Evolutionary conservation across 2,113 vertebrate species (phyloP).

Genomic region (Thalassarche chlororhynchos): DNA sequence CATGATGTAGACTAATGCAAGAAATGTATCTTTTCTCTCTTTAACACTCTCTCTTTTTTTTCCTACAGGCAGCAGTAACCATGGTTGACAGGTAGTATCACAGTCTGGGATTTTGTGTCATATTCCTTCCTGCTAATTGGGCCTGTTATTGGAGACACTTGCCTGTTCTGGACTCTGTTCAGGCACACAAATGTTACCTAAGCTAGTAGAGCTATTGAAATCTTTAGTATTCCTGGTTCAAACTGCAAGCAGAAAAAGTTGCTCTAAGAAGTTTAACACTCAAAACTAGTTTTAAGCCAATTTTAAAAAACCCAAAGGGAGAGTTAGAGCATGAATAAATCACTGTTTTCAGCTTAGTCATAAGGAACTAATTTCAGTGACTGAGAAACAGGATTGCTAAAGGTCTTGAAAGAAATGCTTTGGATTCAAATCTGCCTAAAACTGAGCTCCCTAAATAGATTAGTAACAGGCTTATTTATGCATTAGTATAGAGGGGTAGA

Average conservation of each 20-base stretch:
- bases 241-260: neutral
- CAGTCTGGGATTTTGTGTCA: neutral
- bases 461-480: neutral
- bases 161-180: neutral
- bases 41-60: neutral
- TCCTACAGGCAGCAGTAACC: slow-evolving; percentile 82
- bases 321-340: slow-evolving; percentile 13
- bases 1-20: neutral
- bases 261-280: neutral
- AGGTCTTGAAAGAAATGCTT: neutral
- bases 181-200: neutral
- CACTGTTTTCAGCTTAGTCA: slow-evolving; percentile 11
- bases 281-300: neutral
- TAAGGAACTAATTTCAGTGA: slow-evolving; percentile 13
- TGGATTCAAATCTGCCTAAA: slow-evolving; percentile 21
- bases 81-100: slow-evolving; percentile 86
- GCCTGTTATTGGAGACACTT: neutral
- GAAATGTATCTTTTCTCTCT: neutral
- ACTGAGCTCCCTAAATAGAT: neutral
- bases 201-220: neutral
- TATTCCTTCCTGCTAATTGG: neutral
- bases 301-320: neutral
- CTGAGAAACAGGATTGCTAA: slow-evolving; percentile 2
- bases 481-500: neutral
- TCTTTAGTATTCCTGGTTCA: neutral